Base-by-base conservation (phyloP, 1,140 invertebrate species). In the Pollicipes pollicipes region DNA sequence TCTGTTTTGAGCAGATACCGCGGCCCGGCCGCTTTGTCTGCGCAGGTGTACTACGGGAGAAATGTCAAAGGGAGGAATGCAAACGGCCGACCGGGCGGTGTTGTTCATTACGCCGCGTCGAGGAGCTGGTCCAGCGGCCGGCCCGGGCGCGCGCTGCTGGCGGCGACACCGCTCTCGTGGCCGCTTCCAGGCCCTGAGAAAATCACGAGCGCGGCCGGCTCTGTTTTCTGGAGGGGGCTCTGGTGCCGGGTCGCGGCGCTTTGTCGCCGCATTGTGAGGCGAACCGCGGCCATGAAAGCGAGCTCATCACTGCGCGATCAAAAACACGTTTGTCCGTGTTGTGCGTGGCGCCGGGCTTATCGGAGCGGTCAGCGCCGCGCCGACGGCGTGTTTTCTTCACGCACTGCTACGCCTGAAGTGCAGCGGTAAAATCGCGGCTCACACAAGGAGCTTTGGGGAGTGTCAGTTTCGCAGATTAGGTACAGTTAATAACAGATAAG, bases 381-480 rank as follows among this genome's bases (percentile, higher is more conserved):
- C 13, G 45, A 58, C 45, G 13, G 45, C 45, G 17, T 58, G 45
- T 58, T 58, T 58, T 58, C 45, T 24, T 17, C 45, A 58, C 45
- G 45, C 45, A 58, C 45, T 58, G 13, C 24, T 58, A 58, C 45
- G 45, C 45, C 10, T 24, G 45, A 58, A 58, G 45, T 21, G 45
- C 45, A 21, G 45, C 17, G 45, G 13, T 58, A 58, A 58, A 58
- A 58, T 58, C 45, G 45, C 45, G 45, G 45, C 45, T 58, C 45
- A 58, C 17, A 58, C 45, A 58, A 58, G 45, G 45, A 21, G 45
- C 24, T 3, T 24, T 2, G 45, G 45, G 13, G 8, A 24, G 45
- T 58, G 45, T 58, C 45, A 58, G 45, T 58, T 58, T 58, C 45
- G 45, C 45, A 58, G 45, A 58, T 58, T 58, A 58, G 45, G 45